Evolutionary conservation across 64 coral and sea anemone genomes (phyloP).

Genomic region (Pocillopora damicornis): DNA sequence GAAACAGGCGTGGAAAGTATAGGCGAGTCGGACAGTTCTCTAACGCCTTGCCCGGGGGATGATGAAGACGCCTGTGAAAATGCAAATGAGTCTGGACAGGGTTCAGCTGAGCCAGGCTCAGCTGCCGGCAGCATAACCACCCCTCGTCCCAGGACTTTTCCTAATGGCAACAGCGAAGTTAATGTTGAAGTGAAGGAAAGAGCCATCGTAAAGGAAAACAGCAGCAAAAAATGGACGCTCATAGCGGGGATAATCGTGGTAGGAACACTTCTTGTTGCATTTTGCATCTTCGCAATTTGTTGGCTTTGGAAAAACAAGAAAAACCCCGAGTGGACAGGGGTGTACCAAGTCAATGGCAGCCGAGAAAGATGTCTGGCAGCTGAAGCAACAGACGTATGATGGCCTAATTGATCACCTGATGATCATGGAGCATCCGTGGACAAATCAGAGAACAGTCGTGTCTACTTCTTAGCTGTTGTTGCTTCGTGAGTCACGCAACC

Average conservation of each 20-base stretch:
- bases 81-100: conserved; percentile 7
- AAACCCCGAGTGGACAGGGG: background rate
- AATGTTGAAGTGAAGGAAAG: background rate
- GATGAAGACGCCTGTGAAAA: conserved; percentile 18
- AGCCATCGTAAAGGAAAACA: background rate
- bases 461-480: no score
- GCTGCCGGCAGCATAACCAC: background rate
- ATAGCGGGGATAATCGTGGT: conserved; percentile 26
- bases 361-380: conserved; percentile 14
- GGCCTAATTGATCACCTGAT: no score
- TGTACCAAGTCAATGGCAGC: background rate
- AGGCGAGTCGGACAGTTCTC: conserved; percentile 3
- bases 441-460: no score
- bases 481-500: no score
- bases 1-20: background rate
- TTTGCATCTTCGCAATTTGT: conserved; percentile 32
- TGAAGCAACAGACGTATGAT: conserved; percentile 9
- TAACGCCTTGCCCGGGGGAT: background rate
- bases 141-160: background rate
- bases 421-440: no score
- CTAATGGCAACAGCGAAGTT: no score
- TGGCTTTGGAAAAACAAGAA: conserved; percentile 30
- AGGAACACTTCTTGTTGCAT: conserved; percentile 2
- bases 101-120: conserved; percentile 7
- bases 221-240: conserved; percentile 3